Percentiles rank a stretch among this genome's conserved stretches.
phyloP scores from a whole-genome alignment of 2,888 invertebrate genomes.

The Tenthredo amoena region DNA sequence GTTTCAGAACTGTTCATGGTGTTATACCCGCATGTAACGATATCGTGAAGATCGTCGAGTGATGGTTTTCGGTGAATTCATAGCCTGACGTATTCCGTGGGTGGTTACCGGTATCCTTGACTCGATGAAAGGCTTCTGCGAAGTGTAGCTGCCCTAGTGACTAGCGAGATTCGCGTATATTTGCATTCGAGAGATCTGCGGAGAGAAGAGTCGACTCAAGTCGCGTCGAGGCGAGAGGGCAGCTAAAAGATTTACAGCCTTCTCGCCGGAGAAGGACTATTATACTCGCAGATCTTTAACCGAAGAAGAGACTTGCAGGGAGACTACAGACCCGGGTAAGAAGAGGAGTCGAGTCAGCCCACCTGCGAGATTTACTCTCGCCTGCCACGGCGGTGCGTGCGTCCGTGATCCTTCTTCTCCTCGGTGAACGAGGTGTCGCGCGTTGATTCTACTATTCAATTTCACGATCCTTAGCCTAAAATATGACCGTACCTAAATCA shows the following conservation, averaged over 20 bases:
- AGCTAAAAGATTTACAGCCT: slow-evolving; percentile 45
- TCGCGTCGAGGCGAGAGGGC: slow-evolving; percentile 35
- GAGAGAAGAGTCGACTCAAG: slow-evolving; percentile 1
- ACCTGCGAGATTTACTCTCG: slow-evolving; percentile 68
- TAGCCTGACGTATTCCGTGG: neutral
- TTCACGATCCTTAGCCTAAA: slow-evolving; percentile 72
- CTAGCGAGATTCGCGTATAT: slow-evolving; percentile 35
- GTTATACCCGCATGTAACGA: neutral
- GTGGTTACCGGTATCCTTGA: slow-evolving; percentile 5
- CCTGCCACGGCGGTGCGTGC: slow-evolving; percentile 57
- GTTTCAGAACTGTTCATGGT: neutral
- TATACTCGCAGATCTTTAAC: slow-evolving; percentile 38
- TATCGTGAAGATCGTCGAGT: neutral
- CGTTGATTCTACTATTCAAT: slow-evolving; percentile 71
- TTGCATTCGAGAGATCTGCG: slow-evolving; percentile 30
- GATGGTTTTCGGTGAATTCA: neutral
- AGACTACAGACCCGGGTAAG: neutral
- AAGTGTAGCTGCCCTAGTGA: slow-evolving; percentile 24
- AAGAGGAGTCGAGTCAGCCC: slow-evolving; percentile 57
- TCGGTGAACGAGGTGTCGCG: slow-evolving; percentile 44
- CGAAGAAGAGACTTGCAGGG: slow-evolving; percentile 12
- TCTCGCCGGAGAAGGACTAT: slow-evolving; percentile 34
- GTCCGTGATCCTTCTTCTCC: slow-evolving; percentile 36
- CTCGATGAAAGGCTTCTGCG: neutral
- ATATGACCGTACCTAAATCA: slow-evolving; percentile 72